Percentiles rank a stretch among this genome's conserved stretches.
These are phyloP conservation scores for Autographa gamma DNA, from an alignment of 2,888 invertebrate genomes.

Conservation along the genomic window DNA sequence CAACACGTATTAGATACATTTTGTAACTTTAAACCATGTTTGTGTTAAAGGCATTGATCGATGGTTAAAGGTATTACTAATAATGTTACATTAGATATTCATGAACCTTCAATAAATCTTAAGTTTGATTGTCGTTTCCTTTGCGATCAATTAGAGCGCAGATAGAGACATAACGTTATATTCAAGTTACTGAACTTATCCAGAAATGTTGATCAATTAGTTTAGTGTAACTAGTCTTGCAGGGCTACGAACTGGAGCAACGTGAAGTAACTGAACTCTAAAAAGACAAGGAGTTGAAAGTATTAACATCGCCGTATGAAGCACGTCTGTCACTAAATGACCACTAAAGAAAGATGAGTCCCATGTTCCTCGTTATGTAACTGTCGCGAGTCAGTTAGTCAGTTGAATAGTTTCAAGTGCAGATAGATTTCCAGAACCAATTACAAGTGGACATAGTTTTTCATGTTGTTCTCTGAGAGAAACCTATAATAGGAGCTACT, in stretches of 20 bases:
- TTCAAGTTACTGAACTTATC: neutral
- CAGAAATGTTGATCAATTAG: neutral
- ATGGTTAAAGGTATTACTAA: constrained; percentile 1
- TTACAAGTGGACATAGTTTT: constrained; percentile 29
- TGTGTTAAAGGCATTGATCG: neutral
- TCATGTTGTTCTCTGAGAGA: constrained; percentile 25
- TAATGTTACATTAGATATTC: constrained; percentile 10
- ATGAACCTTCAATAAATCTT: constrained; percentile 36
- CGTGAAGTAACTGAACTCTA: neutral
- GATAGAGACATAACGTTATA: neutral
- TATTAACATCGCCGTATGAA: neutral
- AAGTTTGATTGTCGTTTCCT: constrained; percentile 43
- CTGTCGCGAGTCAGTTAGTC: constrained; percentile 1
- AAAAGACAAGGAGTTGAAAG: neutral
- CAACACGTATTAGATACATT: neutral
- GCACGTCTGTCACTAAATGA: neutral
- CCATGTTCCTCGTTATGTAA: neutral
- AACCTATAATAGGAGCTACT: constrained; percentile 40
- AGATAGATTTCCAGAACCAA: constrained; percentile 38
- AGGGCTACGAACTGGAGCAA: too few relatives aligned
- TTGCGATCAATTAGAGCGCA: constrained; percentile 5
- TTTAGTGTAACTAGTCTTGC: neutral
- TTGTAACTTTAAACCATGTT: neutral
- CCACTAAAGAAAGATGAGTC: neutral
- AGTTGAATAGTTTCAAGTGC: constrained; percentile 21